These are phyloP conservation scores for Amniataba percoides DNA, from an alignment of 2,797 vertebrate species.

Conservation along the genomic window DNA sequence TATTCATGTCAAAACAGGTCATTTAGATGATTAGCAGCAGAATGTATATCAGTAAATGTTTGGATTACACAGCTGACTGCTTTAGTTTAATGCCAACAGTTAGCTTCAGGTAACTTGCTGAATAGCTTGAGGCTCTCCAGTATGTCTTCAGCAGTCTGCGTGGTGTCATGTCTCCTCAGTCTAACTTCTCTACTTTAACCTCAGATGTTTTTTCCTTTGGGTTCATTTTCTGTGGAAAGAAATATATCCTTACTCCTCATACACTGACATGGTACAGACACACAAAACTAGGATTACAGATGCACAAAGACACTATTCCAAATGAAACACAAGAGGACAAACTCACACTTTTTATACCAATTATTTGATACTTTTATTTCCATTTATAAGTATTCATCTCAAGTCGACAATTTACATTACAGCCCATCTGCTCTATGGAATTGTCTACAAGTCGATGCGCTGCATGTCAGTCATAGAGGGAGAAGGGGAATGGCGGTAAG, in stretches of 20 bases:
- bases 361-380: constrained; percentile 80
- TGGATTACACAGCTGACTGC: neutral
- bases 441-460: constrained; percentile 64
- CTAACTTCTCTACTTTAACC: neutral
- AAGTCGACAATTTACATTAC: constrained; percentile 79
- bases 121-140: neutral
- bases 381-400: constrained; percentile 79
- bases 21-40: too few relatives aligned
- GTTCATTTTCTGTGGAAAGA: neutral
- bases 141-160: too few relatives aligned
- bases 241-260: neutral
- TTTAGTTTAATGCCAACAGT: neutral
- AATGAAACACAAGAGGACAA: neutral
- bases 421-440: constrained; percentile 75
- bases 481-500: constrained; percentile 54
- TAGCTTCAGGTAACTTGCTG: neutral
- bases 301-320: neutral
- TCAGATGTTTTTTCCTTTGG: neutral
- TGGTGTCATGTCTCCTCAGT: neutral
- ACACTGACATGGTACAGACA: neutral
- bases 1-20: neutral
- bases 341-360: constrained; percentile 59
- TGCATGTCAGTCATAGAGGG: constrained; percentile 55
- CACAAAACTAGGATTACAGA: neutral
- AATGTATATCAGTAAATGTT: neutral